Base-by-base conservation (phyloP, 2,888 invertebrate species). In the Drosophila ezoana region DNA sequence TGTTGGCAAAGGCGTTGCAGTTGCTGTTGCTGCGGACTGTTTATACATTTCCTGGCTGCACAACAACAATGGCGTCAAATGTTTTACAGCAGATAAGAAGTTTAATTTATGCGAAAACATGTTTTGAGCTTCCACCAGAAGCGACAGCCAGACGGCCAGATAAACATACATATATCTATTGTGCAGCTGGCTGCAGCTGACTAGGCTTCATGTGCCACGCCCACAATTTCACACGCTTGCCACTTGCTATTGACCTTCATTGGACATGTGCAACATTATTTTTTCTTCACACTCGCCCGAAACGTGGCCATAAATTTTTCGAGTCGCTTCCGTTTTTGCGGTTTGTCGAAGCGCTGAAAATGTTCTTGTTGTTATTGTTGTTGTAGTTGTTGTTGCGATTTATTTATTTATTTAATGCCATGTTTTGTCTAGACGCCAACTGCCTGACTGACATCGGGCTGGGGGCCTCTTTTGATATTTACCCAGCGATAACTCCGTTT, bases 41-140 rank as follows among this genome's bases (percentile, higher is more conserved):
- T 72, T 59, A 49, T 63, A 71, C 66, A 76, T 73, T 81, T 87
- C 79, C 82, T 69, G 72, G 49, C 65, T 68, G 73, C 53, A 61
- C 58, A 67, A 49, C 70, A 64, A 41, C 72, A 76, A 76, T 78
- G 83, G 69, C 84, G 70, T 84, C 88, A 88, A 87, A 87, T 90
- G 89, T 78, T 88, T 79, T 78, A 83, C 76, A 79, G 79, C 86
- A 80, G 89, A 89, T 89, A 89, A 89, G 89, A 87, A 86, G 79
- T 81, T 89, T 86, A 89, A 89, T 89, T 89, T 89, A 89, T 89
- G 89, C 89, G 89, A 86, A 89, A 86, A 82, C 89, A 89, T 89
- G 89, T 86, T 87, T 85, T 87, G 76, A 73, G 79, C 40, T 44
- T 16, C 72, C 71, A 63, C 71, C 68, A 54, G 61, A 54, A 70